Evolutionary conservation across 2,888 invertebrate species (phyloP).

Genomic region (Caenorhabditis afra): DNA sequence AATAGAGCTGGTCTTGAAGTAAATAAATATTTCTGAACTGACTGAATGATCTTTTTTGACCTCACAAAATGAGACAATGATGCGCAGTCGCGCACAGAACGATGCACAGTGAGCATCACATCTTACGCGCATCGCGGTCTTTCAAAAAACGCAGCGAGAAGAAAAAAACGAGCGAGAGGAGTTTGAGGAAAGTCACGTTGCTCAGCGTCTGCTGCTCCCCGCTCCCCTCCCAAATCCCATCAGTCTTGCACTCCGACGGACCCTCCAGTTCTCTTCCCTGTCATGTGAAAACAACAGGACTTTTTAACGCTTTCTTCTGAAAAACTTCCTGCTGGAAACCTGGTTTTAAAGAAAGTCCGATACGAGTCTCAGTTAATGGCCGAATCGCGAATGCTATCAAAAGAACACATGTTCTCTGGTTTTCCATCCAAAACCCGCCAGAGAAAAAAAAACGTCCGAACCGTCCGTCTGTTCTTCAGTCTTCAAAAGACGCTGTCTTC

Average conservation of each 20-base stretch:
- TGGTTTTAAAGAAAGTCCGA: no score
- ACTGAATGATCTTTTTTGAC: no score
- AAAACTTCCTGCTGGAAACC: no score
- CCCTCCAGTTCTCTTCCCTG: neutral
- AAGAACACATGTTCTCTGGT: neutral
- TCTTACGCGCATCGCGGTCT: constrained; percentile 23
- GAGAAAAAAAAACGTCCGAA: no score
- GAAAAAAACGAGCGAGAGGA: neutral
- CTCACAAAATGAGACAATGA: no score
- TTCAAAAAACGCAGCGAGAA: constrained; percentile 16
- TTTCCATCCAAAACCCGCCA: neutral
- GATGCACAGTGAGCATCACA: neutral
- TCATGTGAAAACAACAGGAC: no score
- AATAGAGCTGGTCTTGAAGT: no score
- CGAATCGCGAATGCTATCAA: neutral
- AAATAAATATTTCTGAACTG: no score
- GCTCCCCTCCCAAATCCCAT: constrained; percentile 6
- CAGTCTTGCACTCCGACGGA: constrained; percentile 1
- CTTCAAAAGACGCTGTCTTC: neutral
- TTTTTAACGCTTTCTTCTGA: no score
- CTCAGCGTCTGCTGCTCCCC: neutral
- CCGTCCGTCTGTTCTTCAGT: neutral
- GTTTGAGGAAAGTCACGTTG: constrained; percentile 27
- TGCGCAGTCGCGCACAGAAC: no score
- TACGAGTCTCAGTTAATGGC: no score